These are phyloP conservation scores for Propithecus deckenii DNA, from an alignment of 2,797 vertebrate genomes.

Conservation along the genomic window DNA sequence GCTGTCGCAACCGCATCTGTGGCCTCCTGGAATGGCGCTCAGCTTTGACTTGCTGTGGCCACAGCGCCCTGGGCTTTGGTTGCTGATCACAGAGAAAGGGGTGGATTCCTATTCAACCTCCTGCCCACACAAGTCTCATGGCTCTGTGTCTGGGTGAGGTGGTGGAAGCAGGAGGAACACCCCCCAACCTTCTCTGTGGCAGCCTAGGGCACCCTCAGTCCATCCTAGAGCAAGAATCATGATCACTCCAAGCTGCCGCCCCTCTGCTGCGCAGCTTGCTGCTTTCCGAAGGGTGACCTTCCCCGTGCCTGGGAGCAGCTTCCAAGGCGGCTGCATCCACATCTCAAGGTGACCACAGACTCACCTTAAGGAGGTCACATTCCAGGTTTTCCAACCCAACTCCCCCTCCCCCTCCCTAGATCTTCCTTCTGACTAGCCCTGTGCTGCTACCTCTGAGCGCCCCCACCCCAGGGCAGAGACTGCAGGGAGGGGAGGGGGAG, in stretches of 20 bases:
- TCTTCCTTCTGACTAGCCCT: not conserved
- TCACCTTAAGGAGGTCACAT: not conserved
- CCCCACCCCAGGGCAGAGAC: too few species aligned
- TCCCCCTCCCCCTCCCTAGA: not conserved
- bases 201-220: not conserved
- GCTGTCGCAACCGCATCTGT: fast-evolving
- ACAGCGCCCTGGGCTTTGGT: not conserved
- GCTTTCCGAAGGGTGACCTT: not conserved
- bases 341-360: not conserved
- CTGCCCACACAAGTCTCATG: not conserved
- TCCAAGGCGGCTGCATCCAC: too few species aligned
- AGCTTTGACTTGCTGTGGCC: not conserved
- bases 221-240: not conserved
- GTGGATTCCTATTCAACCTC: not conserved
- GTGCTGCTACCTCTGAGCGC: not conserved
- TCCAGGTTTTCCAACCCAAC: not conserved
- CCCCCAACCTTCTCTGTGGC: not conserved
- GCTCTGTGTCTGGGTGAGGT: not conserved
- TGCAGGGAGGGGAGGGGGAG: too few species aligned
- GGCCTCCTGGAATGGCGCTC: not conserved
- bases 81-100: not conserved
- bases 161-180: not conserved
- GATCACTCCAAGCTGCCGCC: not conserved
- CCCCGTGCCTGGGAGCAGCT: not conserved
- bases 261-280: not conserved